phyloP scores from a whole-genome alignment of 2,113 vertebrate genomes.

The Vulpes ferrilata region DNA sequence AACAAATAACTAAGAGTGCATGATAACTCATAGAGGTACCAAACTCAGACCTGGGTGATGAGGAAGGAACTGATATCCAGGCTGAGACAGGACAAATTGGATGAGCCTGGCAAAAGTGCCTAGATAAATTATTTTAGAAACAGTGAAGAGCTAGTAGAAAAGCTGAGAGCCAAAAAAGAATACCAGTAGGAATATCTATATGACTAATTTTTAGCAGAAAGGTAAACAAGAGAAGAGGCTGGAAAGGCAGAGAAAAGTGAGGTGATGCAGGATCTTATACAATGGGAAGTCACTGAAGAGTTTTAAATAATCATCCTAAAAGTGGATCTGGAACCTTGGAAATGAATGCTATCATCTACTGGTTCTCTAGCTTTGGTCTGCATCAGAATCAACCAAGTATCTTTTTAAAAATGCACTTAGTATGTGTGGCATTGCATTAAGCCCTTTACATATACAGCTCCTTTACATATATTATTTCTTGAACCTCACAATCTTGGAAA shows the following conservation, averaged over 20 bases:
- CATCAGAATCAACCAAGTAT: constrained; percentile 12
- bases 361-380: background rate
- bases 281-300: background rate
- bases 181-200: background rate
- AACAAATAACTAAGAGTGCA: background rate
- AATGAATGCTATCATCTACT: background rate
- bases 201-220: background rate
- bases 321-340: background rate
- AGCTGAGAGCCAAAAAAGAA: background rate
- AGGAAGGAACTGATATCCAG: background rate
- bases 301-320: constrained; percentile 7
- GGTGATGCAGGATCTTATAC: background rate
- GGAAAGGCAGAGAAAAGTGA: background rate
- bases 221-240: background rate
- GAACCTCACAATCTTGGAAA: background rate
- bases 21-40: background rate
- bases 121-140: background rate
- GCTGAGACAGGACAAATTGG: background rate
- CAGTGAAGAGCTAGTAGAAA: constrained; percentile 4
- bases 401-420: background rate
- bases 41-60: background rate
- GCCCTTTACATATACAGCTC: background rate
- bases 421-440: background rate
- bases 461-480: background rate
- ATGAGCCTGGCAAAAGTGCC: background rate